Conservation (phyloP, 2,797 vertebrate genomes). For the Echeneis naucrates region DNA sequence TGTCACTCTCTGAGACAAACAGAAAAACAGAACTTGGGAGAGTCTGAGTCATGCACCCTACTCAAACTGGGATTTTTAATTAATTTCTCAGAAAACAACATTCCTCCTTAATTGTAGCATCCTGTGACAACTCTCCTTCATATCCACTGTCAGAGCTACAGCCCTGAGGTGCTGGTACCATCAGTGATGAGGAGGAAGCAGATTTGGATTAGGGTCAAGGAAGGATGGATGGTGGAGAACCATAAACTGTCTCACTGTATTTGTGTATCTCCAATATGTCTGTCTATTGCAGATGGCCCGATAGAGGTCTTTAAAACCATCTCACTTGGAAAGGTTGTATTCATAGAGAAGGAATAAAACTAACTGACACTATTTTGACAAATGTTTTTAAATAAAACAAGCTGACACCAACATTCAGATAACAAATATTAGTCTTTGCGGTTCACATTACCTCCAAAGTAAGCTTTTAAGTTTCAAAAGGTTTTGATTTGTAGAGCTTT, state of each 20-base stretch:
- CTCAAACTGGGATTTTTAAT: conserved; percentile 46
- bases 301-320: conserved; percentile 4
- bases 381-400: conserved; percentile 36
- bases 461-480: conserved; percentile 33
- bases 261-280: background rate
- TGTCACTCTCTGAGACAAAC: conserved; percentile 43
- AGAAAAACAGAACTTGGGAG: conserved; percentile 33
- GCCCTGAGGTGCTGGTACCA: background rate
- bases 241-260: conserved; percentile 3
- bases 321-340: conserved; percentile 5
- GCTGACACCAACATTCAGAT: conserved; percentile 38
- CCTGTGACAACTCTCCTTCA: conserved; percentile 64
- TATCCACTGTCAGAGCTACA: conserved; percentile 14
- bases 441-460: conserved; percentile 17
- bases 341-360: background rate
- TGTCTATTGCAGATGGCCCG: conserved; percentile 8
- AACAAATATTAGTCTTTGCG: conserved; percentile 46
- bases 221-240: conserved; percentile 27
- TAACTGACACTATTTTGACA: conserved; percentile 13
- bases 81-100: conserved; percentile 60
- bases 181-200: conserved; percentile 13
- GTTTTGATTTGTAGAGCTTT: conserved; percentile 29
- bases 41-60: conserved; percentile 30
- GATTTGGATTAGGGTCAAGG: conserved; percentile 10
- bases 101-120: conserved; percentile 67